Percentiles rank a stretch among this genome's conserved stretches.
phyloP scores from a whole-genome alignment of 2,888 invertebrate genomes.

The Cinara cedri region DNA sequence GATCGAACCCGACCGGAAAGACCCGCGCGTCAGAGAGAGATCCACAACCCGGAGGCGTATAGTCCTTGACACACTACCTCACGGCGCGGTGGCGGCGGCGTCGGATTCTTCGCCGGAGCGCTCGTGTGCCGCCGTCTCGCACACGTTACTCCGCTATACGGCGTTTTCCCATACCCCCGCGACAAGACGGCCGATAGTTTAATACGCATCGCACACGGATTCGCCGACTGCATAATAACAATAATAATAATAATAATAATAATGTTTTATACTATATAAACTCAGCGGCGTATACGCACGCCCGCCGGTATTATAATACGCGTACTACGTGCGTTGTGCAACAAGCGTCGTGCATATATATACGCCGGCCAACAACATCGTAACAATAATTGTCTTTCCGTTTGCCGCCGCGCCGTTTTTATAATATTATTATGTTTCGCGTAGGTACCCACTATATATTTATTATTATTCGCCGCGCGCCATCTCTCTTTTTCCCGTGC shows the following conservation, averaged over 20 bases:
- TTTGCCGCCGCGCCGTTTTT: not conserved
- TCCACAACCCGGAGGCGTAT: constrained; percentile 45
- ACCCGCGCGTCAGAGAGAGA: constrained; percentile 27
- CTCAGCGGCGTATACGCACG: not conserved
- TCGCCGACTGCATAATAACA: not conserved
- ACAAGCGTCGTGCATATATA: constrained; percentile 23
- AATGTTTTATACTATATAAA: not conserved
- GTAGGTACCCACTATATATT: not conserved
- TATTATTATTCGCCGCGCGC: not conserved
- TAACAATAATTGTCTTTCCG: constrained; percentile 40
- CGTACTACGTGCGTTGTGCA: not conserved
- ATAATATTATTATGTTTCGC: too few species aligned
- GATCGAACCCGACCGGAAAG: constrained; percentile 32
- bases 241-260: not conserved
- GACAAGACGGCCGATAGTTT: not conserved
- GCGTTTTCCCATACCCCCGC: not conserved
- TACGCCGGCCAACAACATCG: not conserved
- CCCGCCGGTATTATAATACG: not conserved
- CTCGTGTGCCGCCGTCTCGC: not conserved
- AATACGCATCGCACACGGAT: not conserved
- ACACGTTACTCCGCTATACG: not conserved
- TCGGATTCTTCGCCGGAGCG: not conserved
- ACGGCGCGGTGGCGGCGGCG: not conserved
- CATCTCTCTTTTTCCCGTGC: not conserved
- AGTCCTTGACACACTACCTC: constrained; percentile 49